Conservation (phyloP, 2,888 invertebrate species). For the Lamproptera curius region DNA sequence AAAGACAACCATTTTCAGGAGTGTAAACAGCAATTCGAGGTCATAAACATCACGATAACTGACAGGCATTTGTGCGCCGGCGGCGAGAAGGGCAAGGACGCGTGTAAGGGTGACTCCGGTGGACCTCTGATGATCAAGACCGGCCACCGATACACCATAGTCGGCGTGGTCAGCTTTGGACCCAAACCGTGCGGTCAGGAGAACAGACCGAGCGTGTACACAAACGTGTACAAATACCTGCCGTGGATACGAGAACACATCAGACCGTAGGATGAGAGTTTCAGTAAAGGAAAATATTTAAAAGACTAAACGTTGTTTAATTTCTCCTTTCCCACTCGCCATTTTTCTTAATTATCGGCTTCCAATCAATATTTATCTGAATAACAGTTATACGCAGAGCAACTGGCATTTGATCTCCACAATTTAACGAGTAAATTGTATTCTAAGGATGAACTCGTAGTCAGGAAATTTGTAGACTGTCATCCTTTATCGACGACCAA, state of each 20-base stretch:
- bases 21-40: slow-evolving; percentile 18
- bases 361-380: too few species aligned
- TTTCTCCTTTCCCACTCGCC: too few species aligned
- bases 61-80: slow-evolving; percentile 75
- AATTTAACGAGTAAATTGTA: too few species aligned
- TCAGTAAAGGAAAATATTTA: too few species aligned
- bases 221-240: slow-evolving; percentile 74
- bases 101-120: slow-evolving; percentile 81
- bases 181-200: slow-evolving; percentile 73
- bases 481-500: too few species aligned
- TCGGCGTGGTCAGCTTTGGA: slow-evolving; percentile 81
- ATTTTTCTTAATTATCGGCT: too few species aligned
- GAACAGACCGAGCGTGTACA: slow-evolving; percentile 81
- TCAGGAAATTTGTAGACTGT: too few species aligned
- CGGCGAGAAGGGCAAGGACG: slow-evolving; percentile 72
- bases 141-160: slow-evolving; percentile 35
- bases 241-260: slow-evolving; percentile 72
- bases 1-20: slow-evolving; percentile 26
- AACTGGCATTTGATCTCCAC: too few species aligned
- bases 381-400: too few species aligned
- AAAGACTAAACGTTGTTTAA: too few species aligned
- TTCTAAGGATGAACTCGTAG: too few species aligned
- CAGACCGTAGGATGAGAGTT: not conserved
- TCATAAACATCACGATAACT: slow-evolving; percentile 28
- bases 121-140: slow-evolving; percentile 77